Percentiles rank a stretch among this genome's conserved stretches.
phyloP scores from a whole-genome alignment of 2,113 vertebrate genomes.

The Callaeas wilsoni region DNA sequence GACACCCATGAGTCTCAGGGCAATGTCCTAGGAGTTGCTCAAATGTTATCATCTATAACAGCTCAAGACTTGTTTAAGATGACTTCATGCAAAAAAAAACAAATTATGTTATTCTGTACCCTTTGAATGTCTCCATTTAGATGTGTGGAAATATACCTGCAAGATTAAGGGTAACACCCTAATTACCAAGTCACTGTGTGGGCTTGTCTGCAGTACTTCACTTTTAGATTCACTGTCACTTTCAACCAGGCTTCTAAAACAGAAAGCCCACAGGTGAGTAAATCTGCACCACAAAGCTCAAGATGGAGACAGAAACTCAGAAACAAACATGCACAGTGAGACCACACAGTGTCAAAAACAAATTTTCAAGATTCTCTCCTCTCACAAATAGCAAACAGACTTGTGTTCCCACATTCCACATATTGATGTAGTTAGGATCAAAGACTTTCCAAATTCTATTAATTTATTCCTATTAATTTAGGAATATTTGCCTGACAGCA shows the following conservation, averaged over 20 bases:
- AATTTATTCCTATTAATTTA: neutral
- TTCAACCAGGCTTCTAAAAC: neutral
- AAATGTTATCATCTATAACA: neutral
- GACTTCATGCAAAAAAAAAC: neutral
- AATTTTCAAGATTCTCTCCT: neutral
- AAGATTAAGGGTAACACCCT: neutral
- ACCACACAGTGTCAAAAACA: neutral
- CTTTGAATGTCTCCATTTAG: neutral
- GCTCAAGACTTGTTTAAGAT: neutral
- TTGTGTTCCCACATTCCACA: neutral
- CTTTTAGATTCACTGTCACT: neutral
- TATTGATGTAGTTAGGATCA: neutral
- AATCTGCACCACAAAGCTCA: neutral
- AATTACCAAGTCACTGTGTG: neutral
- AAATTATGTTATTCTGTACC: neutral
- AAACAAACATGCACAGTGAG: neutral
- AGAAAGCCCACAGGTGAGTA: neutral
- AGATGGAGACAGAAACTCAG: neutral
- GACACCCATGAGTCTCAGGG: neutral
- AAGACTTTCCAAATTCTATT: neutral
- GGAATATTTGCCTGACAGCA: neutral
- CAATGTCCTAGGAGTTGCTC: neutral
- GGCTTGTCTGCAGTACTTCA: neutral
- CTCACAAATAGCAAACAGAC: constrained; percentile 5
- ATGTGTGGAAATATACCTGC: neutral